Base-by-base conservation (phyloP, 2,797 vertebrate species). In the Spatula versicolor region DNA sequence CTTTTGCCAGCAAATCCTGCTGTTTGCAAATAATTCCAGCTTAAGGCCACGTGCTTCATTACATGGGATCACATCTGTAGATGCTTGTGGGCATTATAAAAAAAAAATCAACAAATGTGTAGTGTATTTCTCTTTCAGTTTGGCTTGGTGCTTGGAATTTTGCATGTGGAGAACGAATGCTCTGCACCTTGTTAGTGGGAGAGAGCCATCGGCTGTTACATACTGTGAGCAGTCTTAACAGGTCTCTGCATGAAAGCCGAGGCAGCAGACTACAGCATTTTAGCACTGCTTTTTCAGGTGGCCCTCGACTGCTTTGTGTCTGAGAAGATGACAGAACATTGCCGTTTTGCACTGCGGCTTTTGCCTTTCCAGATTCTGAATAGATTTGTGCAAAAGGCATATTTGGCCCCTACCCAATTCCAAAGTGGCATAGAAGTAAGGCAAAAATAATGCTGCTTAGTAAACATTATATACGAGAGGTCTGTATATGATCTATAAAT, bases 1-100 rank as follows among this genome's bases (percentile, higher is more conserved):
- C 94, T 83, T 91, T 93, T 97, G 97, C 98, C 98, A 98, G 96
- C 94, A 96, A 91, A 96, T 96, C 97, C 98, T 95, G 97, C 97
- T 98, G 98, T 97, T 97, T 96, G 95, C 96, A 97, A 96, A 97
- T 96, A 96, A 96, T 97, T 97, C 95, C 96, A 96, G 88, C 90
- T 97, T 96, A 91, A 95, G 95, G 86, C 97, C 96, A 97, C 98
- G 96, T 96, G 97, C 96, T 95, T 97, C 86, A 84, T 97, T 98
- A 95, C 94, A 94, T 83, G 88, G 94, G 75, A 95, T 93, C 96
- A 94, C 97, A 98, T 97, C 97, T 98, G 97, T 95, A 97, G 94
- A 94, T 96, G 94, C 96, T 97, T 96, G 90, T 96, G 92, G 96
- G 94, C 95, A 96, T 97, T 96, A 96, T 97, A 96, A 93, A 93